A percentile compares a stretch with the other conserved stretches of the same genome.
Evolutionary conservation across 2,113 vertebrate species (phyloP).

Genomic region (Puntigrus tetrazona): DNA sequence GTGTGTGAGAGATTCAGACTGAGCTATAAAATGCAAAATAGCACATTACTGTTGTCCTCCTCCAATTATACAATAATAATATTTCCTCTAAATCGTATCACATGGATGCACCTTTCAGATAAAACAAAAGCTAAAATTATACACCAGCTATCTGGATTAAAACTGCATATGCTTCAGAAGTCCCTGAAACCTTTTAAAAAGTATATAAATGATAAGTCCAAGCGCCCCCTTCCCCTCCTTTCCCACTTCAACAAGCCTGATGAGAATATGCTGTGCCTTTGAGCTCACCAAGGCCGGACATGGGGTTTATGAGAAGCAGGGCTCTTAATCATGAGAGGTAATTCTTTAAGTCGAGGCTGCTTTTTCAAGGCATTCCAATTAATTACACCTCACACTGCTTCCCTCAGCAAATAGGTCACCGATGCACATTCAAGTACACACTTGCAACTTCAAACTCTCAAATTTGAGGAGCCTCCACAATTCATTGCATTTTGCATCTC

Average conservation of each 20-base stretch:
- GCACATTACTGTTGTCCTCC: not conserved
- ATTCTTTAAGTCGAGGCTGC: constrained; percentile 24
- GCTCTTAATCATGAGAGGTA: constrained; percentile 32
- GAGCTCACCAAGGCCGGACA: constrained; percentile 6
- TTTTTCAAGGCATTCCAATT: constrained; percentile 36
- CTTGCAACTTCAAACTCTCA: constrained; percentile 11
- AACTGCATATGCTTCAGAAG: not conserved
- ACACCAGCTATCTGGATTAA: not conserved
- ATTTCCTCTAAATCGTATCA: not conserved
- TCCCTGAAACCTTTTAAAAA: not conserved
- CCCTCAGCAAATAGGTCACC: constrained; percentile 40
- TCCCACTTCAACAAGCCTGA: not conserved
- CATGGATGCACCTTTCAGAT: not conserved
- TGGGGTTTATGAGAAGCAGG: constrained; percentile 23
- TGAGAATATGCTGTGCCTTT: constrained; percentile 13
- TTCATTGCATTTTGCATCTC: constrained; percentile 19
- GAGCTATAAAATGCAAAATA: not conserved
- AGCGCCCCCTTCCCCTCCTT: not conserved
- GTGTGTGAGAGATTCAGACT: not conserved
- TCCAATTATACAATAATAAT: not conserved
- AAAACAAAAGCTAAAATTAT: not conserved
- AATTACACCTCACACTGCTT: constrained; percentile 35
- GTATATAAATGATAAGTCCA: not conserved
- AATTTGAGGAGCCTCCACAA: constrained; percentile 12
- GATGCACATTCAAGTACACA: constrained; percentile 18